Conservation (phyloP, 1,140 invertebrate genomes). For the Microplitis mediator region DNA sequence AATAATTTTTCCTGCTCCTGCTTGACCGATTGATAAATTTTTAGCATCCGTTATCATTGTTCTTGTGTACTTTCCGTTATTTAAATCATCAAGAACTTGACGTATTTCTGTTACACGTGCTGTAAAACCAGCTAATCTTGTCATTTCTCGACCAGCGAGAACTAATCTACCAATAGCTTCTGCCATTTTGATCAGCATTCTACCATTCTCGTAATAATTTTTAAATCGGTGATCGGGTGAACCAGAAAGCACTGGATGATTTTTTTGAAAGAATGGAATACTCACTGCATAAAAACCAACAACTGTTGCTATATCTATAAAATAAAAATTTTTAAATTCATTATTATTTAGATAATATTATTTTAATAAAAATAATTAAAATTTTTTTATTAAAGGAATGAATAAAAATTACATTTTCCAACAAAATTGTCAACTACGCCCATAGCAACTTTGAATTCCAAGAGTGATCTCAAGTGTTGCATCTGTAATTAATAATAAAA, state of each 20-base stretch:
- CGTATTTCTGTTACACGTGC: conserved; percentile 90
- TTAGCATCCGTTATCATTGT: conserved; percentile 78
- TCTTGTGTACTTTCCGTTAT: conserved; percentile 82
- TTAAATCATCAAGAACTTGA: conserved; percentile 84
- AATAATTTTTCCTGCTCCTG: conserved; percentile 81
- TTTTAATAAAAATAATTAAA: background rate
- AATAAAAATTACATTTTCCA: conserved; percentile 79
- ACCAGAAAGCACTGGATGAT: conserved; percentile 69
- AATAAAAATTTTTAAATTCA: conserved; percentile 34
- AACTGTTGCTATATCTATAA: conserved; percentile 88
- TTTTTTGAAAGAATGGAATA: conserved; percentile 84
- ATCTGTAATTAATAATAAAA: conserved; percentile 57
- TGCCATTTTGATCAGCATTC: conserved; percentile 96
- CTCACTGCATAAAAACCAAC: conserved; percentile 96
- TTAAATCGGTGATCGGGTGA: conserved; percentile 63
- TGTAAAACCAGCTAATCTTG: conserved; percentile 91
- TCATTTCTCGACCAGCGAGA: conserved; percentile 91
- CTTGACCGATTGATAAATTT: conserved; percentile 54
- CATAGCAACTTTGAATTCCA: conserved; percentile 91
- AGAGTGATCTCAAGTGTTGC: conserved; percentile 83
- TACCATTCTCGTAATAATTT: conserved; percentile 93
- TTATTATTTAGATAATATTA: background rate
- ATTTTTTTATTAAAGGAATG: too few relatives aligned
- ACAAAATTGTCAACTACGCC: conserved; percentile 95
- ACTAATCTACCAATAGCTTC: conserved; percentile 95